Evolutionary conservation across 2,113 vertebrate species (phyloP).

Genomic region (Otolemur garnettii): DNA sequence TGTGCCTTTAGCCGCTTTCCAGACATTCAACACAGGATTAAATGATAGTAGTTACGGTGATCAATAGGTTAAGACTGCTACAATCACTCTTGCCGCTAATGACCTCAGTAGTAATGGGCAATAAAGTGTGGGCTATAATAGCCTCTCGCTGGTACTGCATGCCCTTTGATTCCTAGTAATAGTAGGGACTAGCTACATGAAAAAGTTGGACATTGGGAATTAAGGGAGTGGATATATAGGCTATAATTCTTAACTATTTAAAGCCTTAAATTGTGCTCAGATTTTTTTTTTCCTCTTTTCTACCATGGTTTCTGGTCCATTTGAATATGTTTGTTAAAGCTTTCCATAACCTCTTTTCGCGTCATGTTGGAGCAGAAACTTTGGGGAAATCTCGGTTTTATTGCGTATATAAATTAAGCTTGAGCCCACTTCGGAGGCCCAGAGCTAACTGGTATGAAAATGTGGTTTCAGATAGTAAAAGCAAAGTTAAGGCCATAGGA

Average conservation of each 20-base stretch:
- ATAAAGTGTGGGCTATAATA: conserved; percentile 98
- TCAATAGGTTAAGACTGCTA: conserved; percentile 99
- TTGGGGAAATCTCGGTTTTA: conserved; percentile 48
- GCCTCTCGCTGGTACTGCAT: conserved; percentile 91
- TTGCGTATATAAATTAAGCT: conserved; percentile 75
- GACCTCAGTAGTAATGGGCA: conserved; percentile 99
- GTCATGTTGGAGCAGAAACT: conserved; percentile 53
- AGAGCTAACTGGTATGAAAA: conserved; percentile 78
- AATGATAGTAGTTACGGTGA: conserved; percentile 99
- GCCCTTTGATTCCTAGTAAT: conserved; percentile 91
- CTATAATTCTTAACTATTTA: conserved; percentile 86
- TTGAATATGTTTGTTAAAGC: conserved; percentile 70
- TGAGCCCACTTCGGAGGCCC: conserved; percentile 58
- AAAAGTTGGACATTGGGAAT: conserved; percentile 86
- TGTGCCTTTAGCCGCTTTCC: conserved; percentile 94
- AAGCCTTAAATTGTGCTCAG: conserved; percentile 39
- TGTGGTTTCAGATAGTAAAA: conserved; percentile 76
- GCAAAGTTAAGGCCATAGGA: background rate
- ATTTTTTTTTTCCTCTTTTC: background rate
- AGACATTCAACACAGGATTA: conserved; percentile 98
- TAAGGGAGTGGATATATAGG: conserved; percentile 84
- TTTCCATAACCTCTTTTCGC: conserved; percentile 48
- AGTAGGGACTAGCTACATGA: conserved; percentile 88
- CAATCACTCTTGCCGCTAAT: conserved; percentile 99
- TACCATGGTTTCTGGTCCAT: conserved; percentile 60